These are phyloP conservation scores for Daktulosphaira vitifoliae DNA, from an alignment of 1,140 invertebrate species.

Conservation along the genomic window DNA sequence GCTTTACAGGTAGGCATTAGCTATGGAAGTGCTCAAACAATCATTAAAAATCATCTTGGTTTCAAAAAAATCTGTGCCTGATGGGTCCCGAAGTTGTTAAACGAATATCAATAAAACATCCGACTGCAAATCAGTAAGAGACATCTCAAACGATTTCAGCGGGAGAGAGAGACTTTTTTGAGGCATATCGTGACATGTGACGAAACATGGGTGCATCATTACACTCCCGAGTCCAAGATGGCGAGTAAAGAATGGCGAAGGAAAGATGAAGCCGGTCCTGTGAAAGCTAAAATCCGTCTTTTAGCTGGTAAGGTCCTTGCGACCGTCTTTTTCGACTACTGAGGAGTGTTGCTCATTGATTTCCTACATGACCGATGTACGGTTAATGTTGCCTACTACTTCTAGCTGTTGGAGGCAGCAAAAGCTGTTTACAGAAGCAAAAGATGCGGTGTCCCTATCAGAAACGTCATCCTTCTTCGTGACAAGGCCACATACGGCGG, in stretches of 20 bases:
- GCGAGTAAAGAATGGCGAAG: slow-evolving; percentile 42
- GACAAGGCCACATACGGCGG: too few species aligned
- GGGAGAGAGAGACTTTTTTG: slow-evolving; percentile 38
- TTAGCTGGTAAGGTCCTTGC: too few species aligned
- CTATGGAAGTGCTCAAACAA: slow-evolving; percentile 9
- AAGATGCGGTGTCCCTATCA: too few species aligned
- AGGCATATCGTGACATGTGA: slow-evolving; percentile 42
- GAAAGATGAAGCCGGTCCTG: slow-evolving; percentile 31
- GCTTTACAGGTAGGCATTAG: slow-evolving; percentile 15
- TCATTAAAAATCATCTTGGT: slow-evolving; percentile 25
- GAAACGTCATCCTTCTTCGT: too few species aligned
- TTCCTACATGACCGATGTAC: too few species aligned
- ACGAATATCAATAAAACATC: slow-evolving; percentile 12
- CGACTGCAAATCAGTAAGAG: slow-evolving; percentile 1
- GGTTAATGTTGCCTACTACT: slow-evolving; percentile 34
- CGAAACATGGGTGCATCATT: slow-evolving; percentile 44
- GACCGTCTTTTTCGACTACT: slow-evolving; percentile 40
- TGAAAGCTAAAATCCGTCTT: slow-evolving; percentile 37
- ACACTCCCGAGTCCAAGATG: slow-evolving; percentile 42
- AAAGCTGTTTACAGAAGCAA: too few species aligned
- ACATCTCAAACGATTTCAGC: slow-evolving; percentile 1
- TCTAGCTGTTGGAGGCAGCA: too few species aligned
- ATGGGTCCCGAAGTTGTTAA: slow-evolving; percentile 16
- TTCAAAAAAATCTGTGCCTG: slow-evolving; percentile 18
- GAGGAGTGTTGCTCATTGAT: slow-evolving; percentile 38